These are phyloP conservation scores for Probosciger aterrimus DNA, from an alignment of 2,113 vertebrate genomes.

Conservation along the genomic window DNA sequence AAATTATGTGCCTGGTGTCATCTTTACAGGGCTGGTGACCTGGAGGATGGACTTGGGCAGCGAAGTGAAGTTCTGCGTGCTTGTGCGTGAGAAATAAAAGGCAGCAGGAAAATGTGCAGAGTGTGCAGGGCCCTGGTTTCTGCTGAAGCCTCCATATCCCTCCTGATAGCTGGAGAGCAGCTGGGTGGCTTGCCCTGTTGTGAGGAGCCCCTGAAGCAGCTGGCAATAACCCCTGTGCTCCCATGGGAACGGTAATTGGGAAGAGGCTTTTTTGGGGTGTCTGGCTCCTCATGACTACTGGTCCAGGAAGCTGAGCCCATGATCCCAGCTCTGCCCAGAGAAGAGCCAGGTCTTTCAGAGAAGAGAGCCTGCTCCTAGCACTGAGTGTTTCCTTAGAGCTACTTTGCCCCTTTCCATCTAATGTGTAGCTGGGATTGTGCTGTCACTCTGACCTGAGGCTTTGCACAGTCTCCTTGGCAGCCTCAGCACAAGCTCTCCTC, in stretches of 20 bases:
- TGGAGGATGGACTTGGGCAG: background rate
- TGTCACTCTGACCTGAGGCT: background rate
- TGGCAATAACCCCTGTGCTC: background rate
- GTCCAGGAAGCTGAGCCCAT: background rate
- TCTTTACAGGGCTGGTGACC: background rate
- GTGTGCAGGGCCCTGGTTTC: background rate
- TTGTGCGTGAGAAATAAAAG: background rate
- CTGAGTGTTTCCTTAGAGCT: background rate
- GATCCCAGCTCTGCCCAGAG: background rate
- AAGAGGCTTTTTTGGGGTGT: background rate
- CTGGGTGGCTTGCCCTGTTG: background rate
- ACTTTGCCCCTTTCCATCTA: background rate
- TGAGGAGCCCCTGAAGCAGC: background rate
- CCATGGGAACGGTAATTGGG: background rate
- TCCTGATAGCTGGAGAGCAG: background rate
- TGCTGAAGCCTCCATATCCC: background rate
- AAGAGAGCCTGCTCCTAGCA: background rate
- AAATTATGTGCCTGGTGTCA: background rate
- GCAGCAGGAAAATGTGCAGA: background rate
- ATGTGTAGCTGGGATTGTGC: background rate
- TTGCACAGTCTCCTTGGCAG: background rate
- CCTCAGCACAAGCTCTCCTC: background rate
- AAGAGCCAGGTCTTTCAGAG: background rate
- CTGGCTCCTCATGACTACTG: background rate
- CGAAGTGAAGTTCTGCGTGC: background rate